phyloP scores from a whole-genome alignment of 2,797 vertebrate genomes.

The Chrysocyon brachyurus region DNA sequence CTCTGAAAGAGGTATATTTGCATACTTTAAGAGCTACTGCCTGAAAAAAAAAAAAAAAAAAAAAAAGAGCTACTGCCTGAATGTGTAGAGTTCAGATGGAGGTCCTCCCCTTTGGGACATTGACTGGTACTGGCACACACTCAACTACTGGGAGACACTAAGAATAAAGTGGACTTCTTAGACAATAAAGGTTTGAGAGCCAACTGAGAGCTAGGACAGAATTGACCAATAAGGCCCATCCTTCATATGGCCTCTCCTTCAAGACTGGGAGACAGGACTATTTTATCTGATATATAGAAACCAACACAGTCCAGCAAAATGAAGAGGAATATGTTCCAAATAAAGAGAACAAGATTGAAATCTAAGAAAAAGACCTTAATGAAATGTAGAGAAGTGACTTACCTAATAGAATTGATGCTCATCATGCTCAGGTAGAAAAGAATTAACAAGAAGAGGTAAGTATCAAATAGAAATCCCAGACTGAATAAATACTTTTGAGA shows the following conservation, averaged over 20 bases:
- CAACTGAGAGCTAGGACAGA: not conserved
- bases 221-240: not conserved
- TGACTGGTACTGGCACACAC: not conserved
- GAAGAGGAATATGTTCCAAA: not conserved
- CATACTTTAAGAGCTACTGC: not conserved
- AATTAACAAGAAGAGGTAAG: not conserved
- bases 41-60: too few species aligned
- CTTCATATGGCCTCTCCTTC: not conserved
- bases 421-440: not conserved
- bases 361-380: not conserved
- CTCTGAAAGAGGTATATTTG: not conserved
- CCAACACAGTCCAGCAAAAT: not conserved
- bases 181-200: not conserved
- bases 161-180: not conserved
- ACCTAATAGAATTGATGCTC: not conserved
- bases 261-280: not conserved
- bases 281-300: not conserved
- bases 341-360: not conserved
- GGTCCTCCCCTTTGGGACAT: not conserved
- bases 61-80: not conserved
- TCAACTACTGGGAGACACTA: not conserved
- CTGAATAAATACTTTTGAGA: not conserved
- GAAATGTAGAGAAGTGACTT: not conserved
- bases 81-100: not conserved
- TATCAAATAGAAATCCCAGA: not conserved